Evolutionary conservation across 2,797 vertebrate genomes (phyloP), one percentile per base, ranked within the genome.

Genomic region (Discoglossus pictus): DNA sequence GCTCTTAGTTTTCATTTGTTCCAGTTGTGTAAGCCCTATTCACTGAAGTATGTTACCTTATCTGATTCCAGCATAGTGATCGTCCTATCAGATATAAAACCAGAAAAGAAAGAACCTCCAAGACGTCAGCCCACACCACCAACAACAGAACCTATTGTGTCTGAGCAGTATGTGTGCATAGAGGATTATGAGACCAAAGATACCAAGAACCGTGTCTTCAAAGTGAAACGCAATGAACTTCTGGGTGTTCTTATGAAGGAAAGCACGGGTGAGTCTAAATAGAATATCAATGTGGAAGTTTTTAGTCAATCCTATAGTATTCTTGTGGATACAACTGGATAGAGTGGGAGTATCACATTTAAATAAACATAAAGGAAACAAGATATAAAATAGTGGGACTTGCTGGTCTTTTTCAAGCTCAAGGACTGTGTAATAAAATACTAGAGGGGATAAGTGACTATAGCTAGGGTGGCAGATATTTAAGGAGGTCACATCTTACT

Each of bases 231-330:
- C 58, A 78, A 85, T 20, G 93, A 98, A 66, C 84, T 75, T 1
- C 75, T 97, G 17, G 92, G 94, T 0, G 93, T 98, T 16, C 79
- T 98, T 7, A 88, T 96, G 73, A 94, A 92, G 79, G 93, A 97
- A 72, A 87, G 86, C 61, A 89, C 89, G 46, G 97, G 97, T 97
- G 46, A 0, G 27, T 8, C n/a, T n/a, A n/a, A n/a, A n/a, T n/a
- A n/a, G n/a, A n/a, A n/a, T n/a, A n/a, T n/a, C n/a, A n/a, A n/a
- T n/a, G n/a, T n/a, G n/a, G n/a, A n/a, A n/a, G n/a, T n/a, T n/a
- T n/a, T n/a, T n/a, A n/a, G n/a, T n/a, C n/a, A n/a, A n/a, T n/a
- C n/a, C n/a, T n/a, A n/a, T n/a, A n/a, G n/a, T n/a, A n/a, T n/a
- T n/a, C n/a, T n/a, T n/a, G n/a, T n/a, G n/a, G n/a, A n/a, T n/a